Evolutionary conservation across 1,140 invertebrate species (phyloP), one percentile per base, ranked within the genome.

Genomic region (Macrobrachium nipponense): DNA sequence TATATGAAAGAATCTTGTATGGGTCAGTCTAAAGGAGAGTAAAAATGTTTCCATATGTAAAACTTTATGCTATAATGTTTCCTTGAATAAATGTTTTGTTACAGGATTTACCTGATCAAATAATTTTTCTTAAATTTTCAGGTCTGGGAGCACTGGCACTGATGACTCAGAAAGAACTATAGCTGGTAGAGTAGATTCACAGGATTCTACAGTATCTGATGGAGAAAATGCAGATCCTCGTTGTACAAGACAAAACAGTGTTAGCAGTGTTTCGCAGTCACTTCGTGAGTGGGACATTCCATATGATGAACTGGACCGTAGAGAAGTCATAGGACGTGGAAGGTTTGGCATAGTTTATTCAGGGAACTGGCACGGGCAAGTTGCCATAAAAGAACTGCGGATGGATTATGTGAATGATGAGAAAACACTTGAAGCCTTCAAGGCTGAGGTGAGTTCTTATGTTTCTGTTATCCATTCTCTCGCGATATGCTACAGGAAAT

Each of bases 241-340:
- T 61, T 97, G 96, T 95, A 96, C 96, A 76, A 91, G 97, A 86
- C 97, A 98, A 91, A 98, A 98, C 92, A 97, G 96, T 89, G 95
- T 96, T 93, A 92, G 93, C 92, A 90, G 87, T 44, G 88, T 89
- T 85, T 88, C 86, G 18, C 87, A 89, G 62, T 98, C 97, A 8
- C 95, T 98, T 92, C 94, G 97, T 90, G 98, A 99, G 91, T 99
- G 98, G 98, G 97, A 99, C 92, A 99, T 99, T 91, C 97, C 98
- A 72, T 98, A 94, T 92, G 96, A 98, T 90, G 97, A 99, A 92
- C 91, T 99, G 73, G 95, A 94, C 89, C 94, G 98, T 90, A 94
- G 94, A 72, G 97, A 98, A 87, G 92, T 94, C 87, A 96, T 99
- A 88, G 98, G 98, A 36, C 95, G 94, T 43, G 98, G 98, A 17